Conservation (phyloP, 2,113 vertebrate genomes). For the Labrus mixtus region DNA sequence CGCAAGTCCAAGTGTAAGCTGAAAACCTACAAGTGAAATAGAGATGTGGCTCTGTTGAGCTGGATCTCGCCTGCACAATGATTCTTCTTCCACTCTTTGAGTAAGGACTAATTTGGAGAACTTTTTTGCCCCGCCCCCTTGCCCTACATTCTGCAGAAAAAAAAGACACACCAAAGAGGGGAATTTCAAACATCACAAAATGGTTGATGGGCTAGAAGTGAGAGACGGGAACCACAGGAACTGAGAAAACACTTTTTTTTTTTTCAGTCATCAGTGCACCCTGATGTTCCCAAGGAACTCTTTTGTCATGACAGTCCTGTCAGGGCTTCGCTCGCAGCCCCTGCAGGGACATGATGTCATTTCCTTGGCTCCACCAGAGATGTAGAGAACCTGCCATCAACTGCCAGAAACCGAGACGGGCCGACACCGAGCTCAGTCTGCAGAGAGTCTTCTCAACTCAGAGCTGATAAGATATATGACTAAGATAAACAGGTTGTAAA, state of each 20-base stretch:
- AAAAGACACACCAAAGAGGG: constrained; percentile 55
- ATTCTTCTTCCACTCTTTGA: constrained; percentile 65
- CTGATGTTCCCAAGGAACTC: constrained; percentile 69
- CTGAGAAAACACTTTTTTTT: constrained; percentile 56
- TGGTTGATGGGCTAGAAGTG: constrained; percentile 60
- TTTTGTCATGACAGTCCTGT: constrained; percentile 80
- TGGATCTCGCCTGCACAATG: constrained; percentile 67
- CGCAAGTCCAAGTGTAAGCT: constrained; percentile 73
- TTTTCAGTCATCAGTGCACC: constrained; percentile 54
- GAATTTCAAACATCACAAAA: constrained; percentile 71
- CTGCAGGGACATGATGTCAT: constrained; percentile 80
- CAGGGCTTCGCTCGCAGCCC: constrained; percentile 68
- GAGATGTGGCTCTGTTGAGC: constrained; percentile 59
- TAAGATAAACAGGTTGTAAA: constrained; percentile 30
- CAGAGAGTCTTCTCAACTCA: constrained; percentile 53
- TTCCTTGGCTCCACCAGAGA: constrained; percentile 74
- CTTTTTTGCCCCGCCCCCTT: constrained; percentile 63
- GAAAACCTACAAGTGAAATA: constrained; percentile 67
- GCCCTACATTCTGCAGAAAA: constrained; percentile 66
- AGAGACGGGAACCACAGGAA: constrained; percentile 57
- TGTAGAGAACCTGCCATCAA: constrained; percentile 66
- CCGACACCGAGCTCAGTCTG: constrained; percentile 25
- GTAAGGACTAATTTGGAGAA: constrained; percentile 73
- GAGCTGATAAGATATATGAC: constrained; percentile 50
- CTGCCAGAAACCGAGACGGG: constrained; percentile 57